Evolutionary conservation across 2,797 vertebrate genomes (phyloP).

Genomic region (Sandelia bainsii): DNA sequence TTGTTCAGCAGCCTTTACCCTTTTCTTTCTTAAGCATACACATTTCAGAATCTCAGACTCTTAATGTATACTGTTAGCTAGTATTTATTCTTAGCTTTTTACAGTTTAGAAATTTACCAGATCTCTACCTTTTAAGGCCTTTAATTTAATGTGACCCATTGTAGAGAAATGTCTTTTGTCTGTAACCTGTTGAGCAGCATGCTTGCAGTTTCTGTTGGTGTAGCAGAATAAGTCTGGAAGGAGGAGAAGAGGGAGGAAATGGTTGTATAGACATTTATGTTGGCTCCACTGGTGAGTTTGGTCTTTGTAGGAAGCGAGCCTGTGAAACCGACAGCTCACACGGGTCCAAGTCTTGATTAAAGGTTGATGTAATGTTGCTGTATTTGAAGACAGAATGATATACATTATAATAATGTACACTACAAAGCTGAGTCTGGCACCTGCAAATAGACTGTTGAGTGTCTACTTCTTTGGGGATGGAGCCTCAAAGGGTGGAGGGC

Average conservation of each 20-base stretch:
- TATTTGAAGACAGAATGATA: constrained; percentile 60
- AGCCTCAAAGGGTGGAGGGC: constrained; percentile 40
- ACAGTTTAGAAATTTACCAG: constrained; percentile 25
- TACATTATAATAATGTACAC: constrained; percentile 59
- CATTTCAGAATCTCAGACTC: too few species aligned
- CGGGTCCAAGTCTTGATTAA: constrained; percentile 65
- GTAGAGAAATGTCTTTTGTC: constrained; percentile 24
- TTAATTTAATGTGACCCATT: constrained; percentile 16
- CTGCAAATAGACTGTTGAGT: constrained; percentile 61
- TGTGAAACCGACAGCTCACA: constrained; percentile 51
- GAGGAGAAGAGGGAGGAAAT: constrained; percentile 29
- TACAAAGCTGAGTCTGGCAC: constrained; percentile 65
- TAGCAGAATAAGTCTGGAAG: constrained; percentile 22
- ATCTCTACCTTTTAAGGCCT: neutral
- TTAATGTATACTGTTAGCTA: too few species aligned
- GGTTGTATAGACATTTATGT: constrained; percentile 56
- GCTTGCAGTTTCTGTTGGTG: constrained; percentile 23
- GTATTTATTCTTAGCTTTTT: neutral
- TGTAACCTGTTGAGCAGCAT: constrained; percentile 4
- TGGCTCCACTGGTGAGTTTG: constrained; percentile 47
- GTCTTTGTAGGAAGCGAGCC: constrained; percentile 51
- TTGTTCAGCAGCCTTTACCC: too few species aligned
- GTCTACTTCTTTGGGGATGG: constrained; percentile 50
- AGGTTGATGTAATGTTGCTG: constrained; percentile 51
- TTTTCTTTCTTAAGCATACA: too few species aligned